phyloP scores from a whole-genome alignment of 2,113 vertebrate species.

The Egretta garzetta region DNA sequence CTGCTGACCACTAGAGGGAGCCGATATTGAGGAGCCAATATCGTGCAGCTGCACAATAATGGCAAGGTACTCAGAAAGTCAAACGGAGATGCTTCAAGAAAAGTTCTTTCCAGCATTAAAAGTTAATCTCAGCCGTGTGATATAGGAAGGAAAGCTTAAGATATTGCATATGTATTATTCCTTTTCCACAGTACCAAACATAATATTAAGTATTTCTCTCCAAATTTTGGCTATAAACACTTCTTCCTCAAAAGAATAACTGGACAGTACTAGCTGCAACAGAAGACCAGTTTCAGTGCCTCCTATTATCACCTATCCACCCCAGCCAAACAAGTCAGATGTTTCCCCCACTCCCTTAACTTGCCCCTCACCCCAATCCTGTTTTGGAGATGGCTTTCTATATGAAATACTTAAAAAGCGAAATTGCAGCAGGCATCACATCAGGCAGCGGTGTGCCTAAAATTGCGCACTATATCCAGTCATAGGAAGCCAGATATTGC shows the following conservation, averaged over 20 bases:
- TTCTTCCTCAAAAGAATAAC: not conserved
- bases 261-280: not conserved
- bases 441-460: not conserved
- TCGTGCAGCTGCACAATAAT: not conserved
- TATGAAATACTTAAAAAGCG: not conserved
- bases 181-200: not conserved
- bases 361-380: not conserved
- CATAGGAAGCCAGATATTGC: not conserved
- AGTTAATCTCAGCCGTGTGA: rapidly evolving
- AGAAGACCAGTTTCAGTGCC: not conserved
- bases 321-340: not conserved
- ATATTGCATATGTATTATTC: not conserved
- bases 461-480: not conserved
- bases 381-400: not conserved
- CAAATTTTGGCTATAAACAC: not conserved
- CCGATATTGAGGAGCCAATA: not conserved
- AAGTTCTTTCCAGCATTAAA: not conserved
- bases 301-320: not conserved
- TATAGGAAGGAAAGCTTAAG: not conserved
- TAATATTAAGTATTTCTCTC: not conserved
- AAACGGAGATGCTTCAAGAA: not conserved
- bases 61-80: not conserved
- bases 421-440: not conserved
- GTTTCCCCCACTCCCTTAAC: not conserved
- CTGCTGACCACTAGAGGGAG: constrained; percentile 34